A percentile compares a stretch with the other conserved stretches of the same genome.
Evolutionary conservation across 2,888 invertebrate species (phyloP).

Genomic region (Oscheius sp.): DNA sequence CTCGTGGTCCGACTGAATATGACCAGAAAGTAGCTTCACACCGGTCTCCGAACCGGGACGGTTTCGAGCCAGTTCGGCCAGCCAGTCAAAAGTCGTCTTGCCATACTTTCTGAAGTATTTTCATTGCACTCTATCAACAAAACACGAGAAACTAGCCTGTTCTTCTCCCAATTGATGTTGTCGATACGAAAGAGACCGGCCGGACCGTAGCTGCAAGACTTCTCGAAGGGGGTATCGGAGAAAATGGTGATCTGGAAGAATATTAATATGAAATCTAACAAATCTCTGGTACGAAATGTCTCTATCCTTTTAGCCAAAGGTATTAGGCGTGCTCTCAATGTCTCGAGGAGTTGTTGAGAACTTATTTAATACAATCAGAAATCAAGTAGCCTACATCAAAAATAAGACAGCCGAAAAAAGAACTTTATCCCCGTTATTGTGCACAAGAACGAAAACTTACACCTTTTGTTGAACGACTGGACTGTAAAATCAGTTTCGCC

Average conservation of each 20-base stretch:
- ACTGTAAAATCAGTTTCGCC: no score
- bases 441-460: no score
- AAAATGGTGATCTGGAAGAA: slow-evolving; percentile 59
- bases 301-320: no score
- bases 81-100: slow-evolving; percentile 60
- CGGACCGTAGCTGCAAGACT: slow-evolving; percentile 67
- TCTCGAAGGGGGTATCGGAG: slow-evolving; percentile 58
- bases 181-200: slow-evolving; percentile 71
- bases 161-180: slow-evolving; percentile 41
- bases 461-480: no score
- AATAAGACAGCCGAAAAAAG: no score
- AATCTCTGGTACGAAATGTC: no score
- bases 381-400: no score
- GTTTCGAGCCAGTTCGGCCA: slow-evolving; percentile 57
- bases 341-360: no score
- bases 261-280: background rate
- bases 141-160: slow-evolving; percentile 39
- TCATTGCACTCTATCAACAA: background rate
- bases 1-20: slow-evolving; percentile 67
- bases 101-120: slow-evolving; percentile 57
- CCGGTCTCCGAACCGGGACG: slow-evolving; percentile 60
- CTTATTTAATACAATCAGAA: no score
- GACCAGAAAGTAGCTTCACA: slow-evolving; percentile 68
- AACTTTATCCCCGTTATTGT: no score
- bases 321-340: no score